phyloP scores from a whole-genome alignment of 2,888 invertebrate species.

The Pachydiplax longipennis region DNA sequence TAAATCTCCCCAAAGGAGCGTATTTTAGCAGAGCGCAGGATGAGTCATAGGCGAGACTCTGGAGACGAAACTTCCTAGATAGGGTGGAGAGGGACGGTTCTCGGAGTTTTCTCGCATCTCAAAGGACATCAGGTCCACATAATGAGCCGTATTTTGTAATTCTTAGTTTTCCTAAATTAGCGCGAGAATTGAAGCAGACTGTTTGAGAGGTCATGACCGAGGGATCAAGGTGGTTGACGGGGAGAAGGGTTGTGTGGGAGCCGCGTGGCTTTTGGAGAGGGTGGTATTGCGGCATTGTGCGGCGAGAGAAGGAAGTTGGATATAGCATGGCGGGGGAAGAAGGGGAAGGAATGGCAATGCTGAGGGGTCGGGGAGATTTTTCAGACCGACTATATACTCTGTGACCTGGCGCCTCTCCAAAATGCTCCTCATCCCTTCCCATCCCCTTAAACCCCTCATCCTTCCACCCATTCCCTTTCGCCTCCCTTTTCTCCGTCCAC shows the following conservation, averaged over 20 bases:
- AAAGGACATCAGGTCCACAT: neutral
- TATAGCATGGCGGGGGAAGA: neutral
- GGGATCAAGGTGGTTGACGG: conserved; percentile 26
- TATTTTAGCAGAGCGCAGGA: too few relatives aligned
- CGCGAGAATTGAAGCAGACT: conserved; percentile 33
- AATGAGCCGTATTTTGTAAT: neutral
- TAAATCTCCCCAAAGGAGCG: too few relatives aligned
- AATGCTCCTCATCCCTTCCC: conserved; percentile 34
- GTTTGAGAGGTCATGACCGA: conserved; percentile 41
- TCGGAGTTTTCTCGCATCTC: too few relatives aligned
- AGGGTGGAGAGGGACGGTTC: too few relatives aligned
- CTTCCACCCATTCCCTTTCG: neutral
- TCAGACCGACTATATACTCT: conserved; percentile 43
- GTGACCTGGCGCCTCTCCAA: conserved; percentile 44
- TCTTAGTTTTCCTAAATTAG: neutral
- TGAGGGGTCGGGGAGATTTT: conserved; percentile 14
- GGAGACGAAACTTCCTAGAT: too few relatives aligned
- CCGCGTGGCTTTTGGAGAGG: conserved; percentile 15
- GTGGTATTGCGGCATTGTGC: conserved; percentile 43
- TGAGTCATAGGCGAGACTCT: too few relatives aligned
- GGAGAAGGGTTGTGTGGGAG: neutral
- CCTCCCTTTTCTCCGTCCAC: neutral
- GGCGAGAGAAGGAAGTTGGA: neutral
- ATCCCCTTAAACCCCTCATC: neutral
- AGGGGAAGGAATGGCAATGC: neutral